phyloP scores from a whole-genome alignment of 2,888 invertebrate species.

The Sesia bembeciformis region DNA sequence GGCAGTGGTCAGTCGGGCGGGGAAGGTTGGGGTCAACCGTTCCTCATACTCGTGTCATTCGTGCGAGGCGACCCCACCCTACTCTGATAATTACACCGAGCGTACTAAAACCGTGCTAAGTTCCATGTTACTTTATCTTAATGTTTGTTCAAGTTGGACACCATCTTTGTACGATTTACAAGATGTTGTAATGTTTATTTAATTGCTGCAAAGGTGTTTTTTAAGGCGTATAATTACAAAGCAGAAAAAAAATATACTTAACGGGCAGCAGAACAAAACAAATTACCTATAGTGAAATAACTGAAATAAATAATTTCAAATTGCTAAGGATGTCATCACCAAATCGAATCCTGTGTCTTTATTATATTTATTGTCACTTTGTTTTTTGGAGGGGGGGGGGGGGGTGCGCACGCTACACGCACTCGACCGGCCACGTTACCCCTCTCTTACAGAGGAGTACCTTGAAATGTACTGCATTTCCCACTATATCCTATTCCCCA shows the following conservation, averaged over 20 bases:
- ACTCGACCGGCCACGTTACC: no score
- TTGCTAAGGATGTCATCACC: not conserved
- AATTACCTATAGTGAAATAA: not conserved
- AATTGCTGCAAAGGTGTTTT: no score
- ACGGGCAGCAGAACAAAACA: not conserved
- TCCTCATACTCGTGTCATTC: slow-evolving; percentile 59
- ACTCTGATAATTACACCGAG: slow-evolving; percentile 64
- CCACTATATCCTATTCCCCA: no score
- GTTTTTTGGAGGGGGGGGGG: no score
- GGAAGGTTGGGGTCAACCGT: slow-evolving; percentile 29
- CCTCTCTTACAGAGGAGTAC: no score
- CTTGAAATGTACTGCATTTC: no score
- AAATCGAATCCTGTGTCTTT: not conserved
- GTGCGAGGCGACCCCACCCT: slow-evolving; percentile 36
- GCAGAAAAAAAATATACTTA: not conserved
- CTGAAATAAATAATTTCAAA: not conserved
- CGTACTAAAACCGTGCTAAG: slow-evolving; percentile 48
- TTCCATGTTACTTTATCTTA: slow-evolving; percentile 52
- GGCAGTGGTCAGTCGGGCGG: slow-evolving; percentile 52
- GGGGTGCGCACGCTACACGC: no score
- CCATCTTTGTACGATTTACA: not conserved
- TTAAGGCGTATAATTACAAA: no score
- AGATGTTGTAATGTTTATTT: no score
- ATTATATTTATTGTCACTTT: no score
- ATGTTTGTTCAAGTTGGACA: slow-evolving; percentile 5